These are phyloP conservation scores for Salticus scenicus DNA, from an alignment of 2,888 invertebrate species.

Conservation along the genomic window DNA sequence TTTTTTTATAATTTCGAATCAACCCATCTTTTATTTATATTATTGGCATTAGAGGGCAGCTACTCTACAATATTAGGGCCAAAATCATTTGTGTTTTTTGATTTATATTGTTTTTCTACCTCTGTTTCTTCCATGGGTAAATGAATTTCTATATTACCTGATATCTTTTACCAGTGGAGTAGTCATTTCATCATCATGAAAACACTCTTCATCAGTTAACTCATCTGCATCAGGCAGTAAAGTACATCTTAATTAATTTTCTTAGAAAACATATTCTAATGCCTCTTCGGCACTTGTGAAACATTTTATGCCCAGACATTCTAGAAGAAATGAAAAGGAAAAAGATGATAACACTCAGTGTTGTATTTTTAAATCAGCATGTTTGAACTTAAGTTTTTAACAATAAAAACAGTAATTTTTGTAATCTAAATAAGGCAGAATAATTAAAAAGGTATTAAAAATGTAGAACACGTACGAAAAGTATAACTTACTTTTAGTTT, in stretches of 20 bases:
- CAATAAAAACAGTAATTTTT: conserved; percentile 17
- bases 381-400: conserved; percentile 19
- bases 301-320: conserved; percentile 22
- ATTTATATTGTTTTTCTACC: background rate
- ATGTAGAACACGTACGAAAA: background rate
- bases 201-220: background rate
- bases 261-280: background rate
- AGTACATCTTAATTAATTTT: conserved; percentile 4
- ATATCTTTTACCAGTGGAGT: conserved; percentile 18
- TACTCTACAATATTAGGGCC: no score
- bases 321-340: conserved; percentile 35
- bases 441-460: conserved; percentile 8
- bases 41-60: background rate
- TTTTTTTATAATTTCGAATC: background rate
- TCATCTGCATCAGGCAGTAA: conserved; percentile 11
- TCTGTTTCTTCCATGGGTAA: background rate
- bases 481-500: conserved; percentile 9
- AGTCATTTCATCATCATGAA: conserved; percentile 11
- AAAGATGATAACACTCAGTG: background rate
- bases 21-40: background rate
- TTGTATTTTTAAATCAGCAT: background rate
- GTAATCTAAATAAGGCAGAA: conserved; percentile 23
- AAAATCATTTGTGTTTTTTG: background rate
- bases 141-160: conserved; percentile 1
- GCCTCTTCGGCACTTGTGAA: background rate